Evolutionary conservation across 2,113 vertebrate genomes (phyloP).

Genomic region (Syrrhaptes paradoxus): DNA sequence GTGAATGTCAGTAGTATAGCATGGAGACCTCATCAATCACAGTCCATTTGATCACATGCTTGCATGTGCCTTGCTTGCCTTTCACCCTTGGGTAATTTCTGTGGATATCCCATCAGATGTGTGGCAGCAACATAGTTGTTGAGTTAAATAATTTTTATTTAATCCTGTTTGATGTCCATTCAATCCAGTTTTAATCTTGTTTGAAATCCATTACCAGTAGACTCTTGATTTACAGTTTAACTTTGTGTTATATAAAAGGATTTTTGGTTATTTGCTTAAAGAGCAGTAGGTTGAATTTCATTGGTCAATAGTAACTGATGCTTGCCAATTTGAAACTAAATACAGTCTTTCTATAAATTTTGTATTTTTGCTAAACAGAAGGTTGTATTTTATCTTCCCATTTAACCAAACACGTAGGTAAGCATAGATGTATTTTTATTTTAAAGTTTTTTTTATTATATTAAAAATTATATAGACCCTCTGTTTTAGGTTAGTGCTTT

Average conservation of each 20-base stretch:
- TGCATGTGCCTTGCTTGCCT: neutral
- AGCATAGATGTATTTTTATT: neutral
- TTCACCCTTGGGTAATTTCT: neutral
- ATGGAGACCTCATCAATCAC: neutral
- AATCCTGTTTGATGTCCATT: neutral
- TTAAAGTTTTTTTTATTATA: neutral
- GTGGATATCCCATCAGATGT: neutral
- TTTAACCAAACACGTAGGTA: neutral
- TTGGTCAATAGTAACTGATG: neutral
- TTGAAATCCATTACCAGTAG: neutral
- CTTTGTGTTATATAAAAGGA: neutral
- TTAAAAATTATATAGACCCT: neutral
- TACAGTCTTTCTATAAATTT: neutral
- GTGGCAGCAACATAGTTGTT: neutral
- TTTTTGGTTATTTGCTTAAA: neutral
- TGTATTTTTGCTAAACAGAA: neutral
- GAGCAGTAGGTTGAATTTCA: neutral
- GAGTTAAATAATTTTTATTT: neutral
- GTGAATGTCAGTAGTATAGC: neutral
- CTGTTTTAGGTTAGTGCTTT: neutral
- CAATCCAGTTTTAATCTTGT: neutral
- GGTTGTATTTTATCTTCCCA: neutral
- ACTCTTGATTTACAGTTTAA: neutral
- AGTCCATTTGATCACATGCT: fast-evolving
- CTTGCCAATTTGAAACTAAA: neutral